Base-by-base conservation (phyloP, 1,140 invertebrate genomes). In the Anastrepha ludens region DNA sequence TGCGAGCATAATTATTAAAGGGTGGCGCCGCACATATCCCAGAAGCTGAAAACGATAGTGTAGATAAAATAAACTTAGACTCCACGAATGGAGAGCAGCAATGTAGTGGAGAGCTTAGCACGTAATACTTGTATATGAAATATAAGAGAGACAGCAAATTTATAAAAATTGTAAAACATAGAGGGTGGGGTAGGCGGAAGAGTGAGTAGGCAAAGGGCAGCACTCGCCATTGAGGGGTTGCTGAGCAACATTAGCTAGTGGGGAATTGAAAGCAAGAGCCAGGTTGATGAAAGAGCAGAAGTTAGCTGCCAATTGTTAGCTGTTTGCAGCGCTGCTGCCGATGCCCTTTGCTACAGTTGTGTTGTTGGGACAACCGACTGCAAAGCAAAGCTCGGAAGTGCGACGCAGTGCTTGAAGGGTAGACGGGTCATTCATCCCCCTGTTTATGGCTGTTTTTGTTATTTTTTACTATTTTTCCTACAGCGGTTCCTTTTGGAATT, bases 401-500 rank as follows among this genome's bases (percentile, higher is more conserved):
- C 41, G 29, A 0, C 67, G 67, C 39, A 55, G n/a, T 15, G 15
- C 17, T 81, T 55, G 74, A 81, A 29, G 47, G 47, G 74, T 58
- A 81, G 47, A 11, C 74, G n/a, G 8, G 47, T 55, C n/a, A 81
- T 58, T 81, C 74, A 81, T 81, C 74, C 74, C 50, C 6, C 50
- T 41, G 47, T 17, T 11, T 55, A n/a, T 20, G 1, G 11, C 9
- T 11, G 39, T 44, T 70, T 62, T 17, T n/a, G n/a, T 17, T 70
- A 3, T 70, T 58, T 81, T n/a, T 81, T 20, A 2, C 29, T 29
- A 55, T 20, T 55, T 81, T 55, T 55, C 9, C 2, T 81, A 29
- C 29, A 29, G 8, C 55, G 44, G 20, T 81, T 81, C 15, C n/a
- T 81, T 55, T 81, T 44, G n/a, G 47, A 9, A 55, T 50, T 81